Evolutionary conservation across 2,888 invertebrate genomes (phyloP).

Genomic region (Aleiodes alternator): DNA sequence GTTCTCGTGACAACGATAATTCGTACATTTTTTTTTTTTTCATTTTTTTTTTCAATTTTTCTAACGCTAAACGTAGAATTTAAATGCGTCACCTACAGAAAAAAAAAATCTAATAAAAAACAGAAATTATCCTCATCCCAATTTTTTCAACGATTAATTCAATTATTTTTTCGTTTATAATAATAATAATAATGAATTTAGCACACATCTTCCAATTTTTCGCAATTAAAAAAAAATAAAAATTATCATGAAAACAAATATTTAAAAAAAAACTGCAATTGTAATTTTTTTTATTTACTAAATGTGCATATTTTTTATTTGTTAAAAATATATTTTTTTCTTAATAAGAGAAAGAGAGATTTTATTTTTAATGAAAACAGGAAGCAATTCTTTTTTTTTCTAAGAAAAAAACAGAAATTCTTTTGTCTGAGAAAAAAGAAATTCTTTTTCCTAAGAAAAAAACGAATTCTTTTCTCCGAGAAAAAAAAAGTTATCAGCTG

Average conservation of each 20-base stretch:
- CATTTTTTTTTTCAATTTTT: background rate
- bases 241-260: too few relatives aligned
- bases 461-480: background rate
- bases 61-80: slow-evolving; percentile 33
- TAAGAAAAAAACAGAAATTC: background rate
- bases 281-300: too few relatives aligned
- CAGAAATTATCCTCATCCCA: slow-evolving; percentile 11
- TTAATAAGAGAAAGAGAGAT: too few relatives aligned
- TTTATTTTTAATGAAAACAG: too few relatives aligned
- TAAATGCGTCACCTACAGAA: slow-evolving; percentile 42
- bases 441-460: too few relatives aligned
- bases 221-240: too few relatives aligned
- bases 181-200: too few relatives aligned
- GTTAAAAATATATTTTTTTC: too few relatives aligned
- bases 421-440: too few relatives aligned
- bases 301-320: too few relatives aligned
- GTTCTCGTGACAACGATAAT: slow-evolving; percentile 9
- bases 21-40: slow-evolving; percentile 3
- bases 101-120: background rate
- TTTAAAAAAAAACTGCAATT: too few relatives aligned
- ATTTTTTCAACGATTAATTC: slow-evolving; percentile 1
- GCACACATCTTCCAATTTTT: too few relatives aligned
- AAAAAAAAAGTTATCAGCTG: background rate
- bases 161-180: background rate
- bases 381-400: background rate